Evolutionary conservation across 2,797 vertebrate genomes (phyloP), one percentile per base, ranked within the genome.

Genomic region (Sphaeramia orbicularis): DNA sequence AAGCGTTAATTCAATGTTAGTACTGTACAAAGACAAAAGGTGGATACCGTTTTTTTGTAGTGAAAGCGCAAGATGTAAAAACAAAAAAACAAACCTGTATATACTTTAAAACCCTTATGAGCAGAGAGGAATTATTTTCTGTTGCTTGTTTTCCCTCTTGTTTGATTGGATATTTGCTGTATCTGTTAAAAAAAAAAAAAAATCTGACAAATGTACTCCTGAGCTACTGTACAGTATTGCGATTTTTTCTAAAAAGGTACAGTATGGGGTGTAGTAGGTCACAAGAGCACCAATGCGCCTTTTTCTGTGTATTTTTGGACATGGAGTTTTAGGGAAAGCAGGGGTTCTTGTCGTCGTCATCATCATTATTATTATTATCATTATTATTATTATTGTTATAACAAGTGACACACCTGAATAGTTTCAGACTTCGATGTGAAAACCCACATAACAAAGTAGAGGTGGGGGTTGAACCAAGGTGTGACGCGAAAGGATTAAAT

Each of bases 211-310:
- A 84, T 86, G 74, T 91, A 82, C 86, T 86, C 87, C 86, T 79
- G 80, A 90, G 83, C 88, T 86, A 89, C 85, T 91, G 84, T 92
- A 91, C 86, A 93, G 91, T 92, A 86, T 91, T 91, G 81, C 84
- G 67, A 82, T 78, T 79, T 71, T 76, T 81, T 84, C 81, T 50
- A 83, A 81, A 85, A 84, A 73, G 82, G 91, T 91, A 86, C 85
- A 87, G 89, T 92, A 64, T 79, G 70, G 84, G 90, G 83, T 89
- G 86, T 86, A 53, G 81, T 80, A 76, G 88, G 86, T 92, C 84
- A 91, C 84, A 80, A 93, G 42, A 58, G 91, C 92, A 94, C 91
- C 91, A 85, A 90, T 92, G 88, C 91, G 90, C 92, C 92, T 94
- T 93, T 89, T 91, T 89, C 80, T 83, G 86, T 91, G 77, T 91